phyloP scores from a whole-genome alignment of 2,797 vertebrate genomes.

The Hemitrygon akajei region DNA sequence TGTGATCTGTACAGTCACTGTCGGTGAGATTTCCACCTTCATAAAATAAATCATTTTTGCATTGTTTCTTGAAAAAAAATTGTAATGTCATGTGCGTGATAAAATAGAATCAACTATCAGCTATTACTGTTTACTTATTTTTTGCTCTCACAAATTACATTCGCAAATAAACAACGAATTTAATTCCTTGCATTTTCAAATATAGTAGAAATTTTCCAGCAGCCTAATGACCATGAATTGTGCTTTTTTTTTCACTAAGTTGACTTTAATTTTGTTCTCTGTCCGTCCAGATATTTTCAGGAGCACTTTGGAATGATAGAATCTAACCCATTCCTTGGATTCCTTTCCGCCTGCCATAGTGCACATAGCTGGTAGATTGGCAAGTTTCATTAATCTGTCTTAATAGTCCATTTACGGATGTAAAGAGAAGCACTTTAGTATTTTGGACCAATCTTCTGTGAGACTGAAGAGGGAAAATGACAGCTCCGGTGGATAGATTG shows the following conservation, averaged over 20 bases:
- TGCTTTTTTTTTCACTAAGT: background rate
- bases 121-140: background rate
- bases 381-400: slow-evolving; percentile 47
- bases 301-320: background rate
- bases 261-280: background rate
- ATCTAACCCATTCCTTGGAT: background rate
- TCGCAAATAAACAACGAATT: background rate
- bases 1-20: background rate
- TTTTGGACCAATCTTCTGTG: slow-evolving; percentile 48
- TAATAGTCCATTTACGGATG: slow-evolving; percentile 55
- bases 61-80: background rate
- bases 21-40: background rate
- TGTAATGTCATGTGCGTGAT: background rate
- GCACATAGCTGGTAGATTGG: slow-evolving; percentile 41
- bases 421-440: slow-evolving; percentile 62
- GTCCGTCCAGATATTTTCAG: background rate
- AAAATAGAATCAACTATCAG: background rate
- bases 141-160: background rate
- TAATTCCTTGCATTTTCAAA: background rate
- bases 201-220: background rate
- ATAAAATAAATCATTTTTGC: background rate
- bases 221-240: background rate
- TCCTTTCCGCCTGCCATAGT: slow-evolving; percentile 43
- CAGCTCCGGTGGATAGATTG: slow-evolving; percentile 51
- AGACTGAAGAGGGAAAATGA: slow-evolving; percentile 46